Percentiles rank a stretch among this genome's conserved stretches.
These are phyloP conservation scores for Atherinosoma microstoma DNA, from an alignment of 2,797 vertebrate species.

Conservation along the genomic window DNA sequence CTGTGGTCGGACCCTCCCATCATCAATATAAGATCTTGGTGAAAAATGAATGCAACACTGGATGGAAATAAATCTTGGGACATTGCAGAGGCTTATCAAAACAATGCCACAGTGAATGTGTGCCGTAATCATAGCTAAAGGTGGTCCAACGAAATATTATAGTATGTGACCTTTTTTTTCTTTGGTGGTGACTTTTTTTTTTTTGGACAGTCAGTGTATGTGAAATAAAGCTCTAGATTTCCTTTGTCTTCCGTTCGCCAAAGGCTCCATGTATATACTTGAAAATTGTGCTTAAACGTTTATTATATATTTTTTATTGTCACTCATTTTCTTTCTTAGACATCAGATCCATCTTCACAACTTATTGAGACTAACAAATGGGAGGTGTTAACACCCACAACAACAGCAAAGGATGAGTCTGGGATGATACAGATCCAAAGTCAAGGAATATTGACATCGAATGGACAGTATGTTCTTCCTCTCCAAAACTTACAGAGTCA, in stretches of 20 bases:
- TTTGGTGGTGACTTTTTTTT: no score
- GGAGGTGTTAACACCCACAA: conserved; percentile 91
- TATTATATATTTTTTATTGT: conserved; percentile 30
- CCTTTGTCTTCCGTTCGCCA: neutral
- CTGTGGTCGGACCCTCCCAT: no score
- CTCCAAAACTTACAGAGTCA: conserved; percentile 98
- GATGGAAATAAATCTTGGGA: no score
- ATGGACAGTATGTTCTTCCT: conserved; percentile 98
- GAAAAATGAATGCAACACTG: no score
- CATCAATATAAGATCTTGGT: no score
- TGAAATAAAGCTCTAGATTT: neutral
- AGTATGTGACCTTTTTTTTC: no score
- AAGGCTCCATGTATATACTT: neutral
- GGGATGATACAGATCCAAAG: conserved; percentile 96
- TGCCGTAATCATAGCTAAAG: no score
- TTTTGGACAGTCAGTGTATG: neutral
- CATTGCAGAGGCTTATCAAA: no score
- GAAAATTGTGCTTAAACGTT: neutral
- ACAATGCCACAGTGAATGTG: no score
- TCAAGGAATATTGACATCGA: conserved; percentile 93
- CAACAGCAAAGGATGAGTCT: conserved; percentile 92
- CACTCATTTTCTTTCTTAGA: conserved; percentile 80
- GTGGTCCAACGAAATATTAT: no score
- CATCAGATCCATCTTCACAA: conserved; percentile 90
- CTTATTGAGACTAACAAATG: conserved; percentile 94